phyloP scores from a whole-genome alignment of 1,140 invertebrate species.

The Cydia strobilella region DNA sequence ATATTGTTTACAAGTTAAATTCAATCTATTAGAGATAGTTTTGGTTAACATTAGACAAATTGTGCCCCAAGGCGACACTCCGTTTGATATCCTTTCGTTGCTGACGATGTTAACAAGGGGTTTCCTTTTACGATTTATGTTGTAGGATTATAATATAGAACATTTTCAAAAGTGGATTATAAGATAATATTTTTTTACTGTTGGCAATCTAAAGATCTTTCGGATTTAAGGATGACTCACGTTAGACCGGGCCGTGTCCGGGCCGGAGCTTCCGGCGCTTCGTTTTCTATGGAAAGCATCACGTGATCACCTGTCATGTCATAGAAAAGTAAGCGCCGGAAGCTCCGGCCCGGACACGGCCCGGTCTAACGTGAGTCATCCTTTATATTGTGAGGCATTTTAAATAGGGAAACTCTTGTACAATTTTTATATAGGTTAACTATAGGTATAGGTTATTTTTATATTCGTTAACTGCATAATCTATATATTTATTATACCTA shows the following conservation, averaged over 20 bases:
- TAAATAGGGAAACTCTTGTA: background rate
- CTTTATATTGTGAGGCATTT: background rate
- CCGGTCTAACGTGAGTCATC: too few relatives aligned
- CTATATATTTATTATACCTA: too few relatives aligned
- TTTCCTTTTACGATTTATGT: background rate
- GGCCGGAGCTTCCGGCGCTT: too few relatives aligned
- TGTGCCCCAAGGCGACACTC: conserved; percentile 16
- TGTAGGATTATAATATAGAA: background rate
- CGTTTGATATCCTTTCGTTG: conserved; percentile 2
- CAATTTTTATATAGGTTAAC: too few relatives aligned
- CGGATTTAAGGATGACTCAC: too few relatives aligned
- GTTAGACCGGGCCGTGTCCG: too few relatives aligned
- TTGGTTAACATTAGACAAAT: conserved; percentile 29
- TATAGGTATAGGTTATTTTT: too few relatives aligned
- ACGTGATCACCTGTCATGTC: too few relatives aligned
- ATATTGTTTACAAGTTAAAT: conserved; percentile 32
- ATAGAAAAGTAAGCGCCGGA: too few relatives aligned
- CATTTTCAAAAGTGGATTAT: background rate
- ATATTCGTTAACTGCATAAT: too few relatives aligned
- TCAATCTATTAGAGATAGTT: conserved; percentile 31
- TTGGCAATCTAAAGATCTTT: background rate
- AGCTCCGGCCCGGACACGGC: too few relatives aligned
- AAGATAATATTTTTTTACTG: background rate
- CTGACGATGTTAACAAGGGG: background rate
- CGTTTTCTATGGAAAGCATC: too few relatives aligned